Base-by-base conservation (phyloP, 2,888 invertebrate species). In the Oasisia sp. region DNA sequence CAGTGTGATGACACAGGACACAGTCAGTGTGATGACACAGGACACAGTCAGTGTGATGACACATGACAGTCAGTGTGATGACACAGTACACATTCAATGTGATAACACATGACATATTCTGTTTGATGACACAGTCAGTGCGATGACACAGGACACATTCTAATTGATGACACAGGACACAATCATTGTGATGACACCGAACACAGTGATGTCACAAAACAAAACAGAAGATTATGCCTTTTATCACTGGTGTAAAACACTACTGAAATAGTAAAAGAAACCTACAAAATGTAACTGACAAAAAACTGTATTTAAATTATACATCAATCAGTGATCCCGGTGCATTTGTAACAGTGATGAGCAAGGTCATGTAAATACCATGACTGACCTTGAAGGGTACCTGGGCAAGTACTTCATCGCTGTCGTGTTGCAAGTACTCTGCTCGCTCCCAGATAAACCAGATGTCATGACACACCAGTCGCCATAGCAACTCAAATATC, bases 361-460 rank as follows among this genome's bases (percentile, higher is more conserved):
- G 19, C 74, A 19, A 74, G 14, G 74, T 74, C 27, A 74, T 32
- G 32, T 90, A 38, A 90, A 32, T 90, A 44, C 12, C 38, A 89
- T 12, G 19, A 32, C 32, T 90, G 92, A 96, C 96, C 94, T 95
- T 96, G 92, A 96, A 96, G 9, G 95, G 95, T 19, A 95, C 95
- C 93, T 95, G 95, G 38, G 95, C 94, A 32, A 96, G 94, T 32
- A 95, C 94, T 90, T 95, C 95, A n/a, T 94, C 93, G 92, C 95
- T 95, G 7, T 95, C 94, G 50, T 95, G 95, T 92, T 96, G 95
- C 19, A 96, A 94, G 93, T 95, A 96, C 93, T 96, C 96, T 8
- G 95, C 95, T 91, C 96, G 93, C 92, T 96, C 96, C 96, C 96
- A 96, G 7, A 96, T 94, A 94, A 96, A 96, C 95, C 96, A 96